Conservation (phyloP, 2,888 invertebrate species). For the Xylocampa areola region DNA sequence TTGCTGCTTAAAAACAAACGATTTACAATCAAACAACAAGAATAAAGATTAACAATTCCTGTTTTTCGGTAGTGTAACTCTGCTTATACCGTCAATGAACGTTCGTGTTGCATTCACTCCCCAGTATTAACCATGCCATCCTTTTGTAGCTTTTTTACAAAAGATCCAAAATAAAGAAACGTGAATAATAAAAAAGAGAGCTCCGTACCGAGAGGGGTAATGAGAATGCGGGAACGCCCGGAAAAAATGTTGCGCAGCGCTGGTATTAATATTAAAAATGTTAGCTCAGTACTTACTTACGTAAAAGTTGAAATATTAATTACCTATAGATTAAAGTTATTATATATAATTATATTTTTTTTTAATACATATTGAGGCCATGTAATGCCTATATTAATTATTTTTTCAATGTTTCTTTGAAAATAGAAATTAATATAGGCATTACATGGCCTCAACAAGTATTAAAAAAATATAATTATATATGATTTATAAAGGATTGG, state of each 20-base stretch:
- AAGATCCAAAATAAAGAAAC: slow-evolving; percentile 21
- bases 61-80: neutral
- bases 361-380: no score
- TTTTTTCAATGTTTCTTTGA: no score
- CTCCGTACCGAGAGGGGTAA: slow-evolving; percentile 17
- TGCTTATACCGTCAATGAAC: neutral
- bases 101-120: neutral
- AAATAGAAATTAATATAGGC: no score
- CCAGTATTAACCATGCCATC: slow-evolving; percentile 1
- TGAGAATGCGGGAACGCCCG: slow-evolving; percentile 9
- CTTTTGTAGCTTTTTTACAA: slow-evolving; percentile 2
- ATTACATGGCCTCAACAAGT: no score
- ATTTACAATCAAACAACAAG: no score
- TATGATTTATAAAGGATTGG: no score
- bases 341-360: no score
- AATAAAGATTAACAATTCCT: no score
- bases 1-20: no score
- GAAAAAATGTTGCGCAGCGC: slow-evolving; percentile 3
- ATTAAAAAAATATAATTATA: no score
- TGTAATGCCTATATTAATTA: no score
- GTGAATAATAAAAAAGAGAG: slow-evolving; percentile 18
- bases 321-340: neutral
- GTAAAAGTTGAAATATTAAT: neutral
- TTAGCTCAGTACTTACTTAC: no score
- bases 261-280: slow-evolving; percentile 2